phyloP scores from a whole-genome alignment of 2,113 vertebrate genomes.

The Chaetodon auriga region DNA sequence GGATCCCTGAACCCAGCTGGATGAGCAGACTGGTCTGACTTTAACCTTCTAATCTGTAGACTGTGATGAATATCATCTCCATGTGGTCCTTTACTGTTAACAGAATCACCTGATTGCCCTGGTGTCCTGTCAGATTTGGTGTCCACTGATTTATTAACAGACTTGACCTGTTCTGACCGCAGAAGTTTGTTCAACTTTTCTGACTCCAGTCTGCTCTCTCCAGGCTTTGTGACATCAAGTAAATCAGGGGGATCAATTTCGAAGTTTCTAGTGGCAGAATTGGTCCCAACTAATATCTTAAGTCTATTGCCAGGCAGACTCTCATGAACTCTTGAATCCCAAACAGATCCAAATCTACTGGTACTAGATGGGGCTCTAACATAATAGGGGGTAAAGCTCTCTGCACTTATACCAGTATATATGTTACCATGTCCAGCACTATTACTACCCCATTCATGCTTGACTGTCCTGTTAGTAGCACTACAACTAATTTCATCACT shows the following conservation, averaged over 20 bases:
- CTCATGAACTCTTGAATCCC: background rate
- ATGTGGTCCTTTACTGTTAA: background rate
- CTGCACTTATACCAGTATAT: background rate
- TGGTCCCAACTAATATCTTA: background rate
- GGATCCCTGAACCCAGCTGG: background rate
- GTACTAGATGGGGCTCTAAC: background rate
- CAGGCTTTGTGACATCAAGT: background rate
- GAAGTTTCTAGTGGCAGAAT: background rate
- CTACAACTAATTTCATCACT: background rate
- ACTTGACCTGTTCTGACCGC: background rate
- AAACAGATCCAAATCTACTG: background rate
- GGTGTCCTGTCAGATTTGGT: background rate
- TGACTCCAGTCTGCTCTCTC: background rate
- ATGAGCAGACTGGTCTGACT: background rate
- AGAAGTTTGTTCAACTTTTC: background rate
- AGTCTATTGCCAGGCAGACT: background rate
- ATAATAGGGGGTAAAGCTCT: background rate
- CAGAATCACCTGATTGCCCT: background rate
- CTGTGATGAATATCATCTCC: background rate
- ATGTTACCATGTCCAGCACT: background rate
- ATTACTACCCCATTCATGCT: too few species aligned
- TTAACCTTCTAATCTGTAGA: constrained; percentile 24
- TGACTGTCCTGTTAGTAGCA: background rate
- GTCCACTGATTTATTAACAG: background rate
- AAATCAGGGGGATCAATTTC: background rate